Conservation (phyloP, 2,797 vertebrate species). For the Gadopsis bispinosus region DNA sequence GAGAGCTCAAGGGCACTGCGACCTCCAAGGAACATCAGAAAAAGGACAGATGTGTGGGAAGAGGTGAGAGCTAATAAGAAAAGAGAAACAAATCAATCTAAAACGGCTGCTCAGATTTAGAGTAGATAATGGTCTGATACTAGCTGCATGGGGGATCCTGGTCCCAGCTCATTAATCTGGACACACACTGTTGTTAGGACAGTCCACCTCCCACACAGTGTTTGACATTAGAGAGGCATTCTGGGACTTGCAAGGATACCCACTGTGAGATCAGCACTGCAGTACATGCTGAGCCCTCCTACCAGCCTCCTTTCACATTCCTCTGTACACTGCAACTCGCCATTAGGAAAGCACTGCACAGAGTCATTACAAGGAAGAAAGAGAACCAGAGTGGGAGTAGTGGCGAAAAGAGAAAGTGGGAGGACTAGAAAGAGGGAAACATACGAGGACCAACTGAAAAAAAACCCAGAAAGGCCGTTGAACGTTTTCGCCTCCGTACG, state of each 20-base stretch:
- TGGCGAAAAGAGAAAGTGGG: background rate
- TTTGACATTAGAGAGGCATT: constrained; percentile 55
- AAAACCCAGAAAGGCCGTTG: background rate
- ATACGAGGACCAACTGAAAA: constrained; percentile 5
- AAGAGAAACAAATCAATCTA: constrained; percentile 28
- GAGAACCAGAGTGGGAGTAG: constrained; percentile 2
- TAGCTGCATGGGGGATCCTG: constrained; percentile 40
- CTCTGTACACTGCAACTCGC: constrained; percentile 38
- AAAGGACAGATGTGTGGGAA: constrained; percentile 7
- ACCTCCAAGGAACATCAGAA: constrained; percentile 46
- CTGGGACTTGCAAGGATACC: constrained; percentile 41
- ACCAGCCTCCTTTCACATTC: constrained; percentile 29
- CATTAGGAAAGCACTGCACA: constrained; percentile 19
- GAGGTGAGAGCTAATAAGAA: constrained; percentile 30
- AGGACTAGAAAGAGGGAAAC: constrained; percentile 3
- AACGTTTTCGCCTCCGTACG: background rate
- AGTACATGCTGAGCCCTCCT: constrained; percentile 34
- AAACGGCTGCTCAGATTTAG: constrained; percentile 38
- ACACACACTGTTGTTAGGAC: constrained; percentile 52
- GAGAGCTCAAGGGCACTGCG: constrained; percentile 35
- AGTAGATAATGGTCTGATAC: constrained; percentile 46
- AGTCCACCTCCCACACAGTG: constrained; percentile 56
- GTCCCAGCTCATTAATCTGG: constrained; percentile 68
- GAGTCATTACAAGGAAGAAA: constrained; percentile 5
- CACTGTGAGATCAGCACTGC: constrained; percentile 52